phyloP scores from a whole-genome alignment of 2,113 vertebrate species.

The Pituophis catenifer region DNA sequence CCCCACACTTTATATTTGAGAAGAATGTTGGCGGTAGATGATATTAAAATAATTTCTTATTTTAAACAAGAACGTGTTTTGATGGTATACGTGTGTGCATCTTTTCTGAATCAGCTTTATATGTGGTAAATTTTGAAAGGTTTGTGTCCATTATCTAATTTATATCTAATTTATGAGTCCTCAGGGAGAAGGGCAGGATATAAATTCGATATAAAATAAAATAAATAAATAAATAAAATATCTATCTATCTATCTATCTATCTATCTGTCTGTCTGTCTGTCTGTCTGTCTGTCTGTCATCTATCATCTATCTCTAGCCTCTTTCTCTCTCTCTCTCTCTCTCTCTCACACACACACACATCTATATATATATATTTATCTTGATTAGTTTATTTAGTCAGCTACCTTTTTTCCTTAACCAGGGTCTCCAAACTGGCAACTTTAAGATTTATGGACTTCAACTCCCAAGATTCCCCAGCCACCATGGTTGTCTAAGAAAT shows the following conservation, averaged over 20 bases:
- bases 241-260: too few relatives aligned
- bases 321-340: neutral
- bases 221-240: too few relatives aligned
- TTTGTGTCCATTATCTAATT: neutral
- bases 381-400: neutral
- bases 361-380: neutral
- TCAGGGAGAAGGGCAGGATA: too few relatives aligned
- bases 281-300: neutral
- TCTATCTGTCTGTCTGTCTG: neutral
- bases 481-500: neutral
- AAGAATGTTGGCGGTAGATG: neutral
- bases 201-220: too few relatives aligned
- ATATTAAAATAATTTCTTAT: neutral
- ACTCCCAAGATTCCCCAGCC: too few relatives aligned
- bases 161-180: too few relatives aligned
- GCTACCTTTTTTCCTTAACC: neutral
- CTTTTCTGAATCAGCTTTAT: neutral
- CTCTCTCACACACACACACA: too few relatives aligned
- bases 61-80: neutral
- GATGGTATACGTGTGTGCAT: too few relatives aligned
- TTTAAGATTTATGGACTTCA: too few relatives aligned
- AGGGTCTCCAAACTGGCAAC: too few relatives aligned
- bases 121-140: neutral
- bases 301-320: too few relatives aligned
- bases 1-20: neutral